Percentiles rank a stretch among this genome's conserved stretches.
These are phyloP conservation scores for Phortica variegata DNA, from an alignment of 1,140 invertebrate genomes.

Conservation along the genomic window DNA sequence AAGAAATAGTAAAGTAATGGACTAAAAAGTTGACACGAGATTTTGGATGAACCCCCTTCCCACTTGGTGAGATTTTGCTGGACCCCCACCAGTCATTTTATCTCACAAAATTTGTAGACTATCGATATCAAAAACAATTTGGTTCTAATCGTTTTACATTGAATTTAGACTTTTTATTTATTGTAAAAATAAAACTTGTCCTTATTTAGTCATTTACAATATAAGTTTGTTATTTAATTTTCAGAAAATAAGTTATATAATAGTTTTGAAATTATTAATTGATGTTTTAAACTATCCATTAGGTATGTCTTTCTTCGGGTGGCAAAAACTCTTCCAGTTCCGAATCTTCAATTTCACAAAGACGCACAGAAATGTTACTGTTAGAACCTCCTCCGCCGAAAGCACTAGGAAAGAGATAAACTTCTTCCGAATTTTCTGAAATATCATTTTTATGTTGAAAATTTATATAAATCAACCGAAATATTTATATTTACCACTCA, in stretches of 20 bases:
- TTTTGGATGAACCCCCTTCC: no score
- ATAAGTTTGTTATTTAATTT: constrained; percentile 26
- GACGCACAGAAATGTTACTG: constrained; percentile 81
- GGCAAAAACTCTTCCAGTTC: constrained; percentile 65
- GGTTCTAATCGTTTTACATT: no score
- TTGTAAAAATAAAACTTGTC: constrained; percentile 42
- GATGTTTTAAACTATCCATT: no score
- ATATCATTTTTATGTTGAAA: background rate
- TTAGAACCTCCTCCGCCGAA: constrained; percentile 61
- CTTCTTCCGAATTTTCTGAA: constrained; percentile 65
- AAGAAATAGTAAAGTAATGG: no score
- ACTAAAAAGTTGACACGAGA: no score
- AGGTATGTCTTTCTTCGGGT: constrained; percentile 22
- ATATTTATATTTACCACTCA: constrained; percentile 31
- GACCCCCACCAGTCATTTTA: no score
- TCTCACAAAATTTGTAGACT: no score
- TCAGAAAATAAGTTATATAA: constrained; percentile 38
- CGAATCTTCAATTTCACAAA: constrained; percentile 93
- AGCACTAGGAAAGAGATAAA: constrained; percentile 69
- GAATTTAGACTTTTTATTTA: constrained; percentile 43
- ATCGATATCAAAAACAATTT: no score
- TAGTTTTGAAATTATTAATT: constrained; percentile 32
- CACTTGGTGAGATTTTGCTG: no score
- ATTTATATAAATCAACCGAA: background rate
- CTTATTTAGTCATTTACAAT: constrained; percentile 11